Evolutionary conservation across 2,888 invertebrate genomes (phyloP).

Genomic region (Dyspetes luteomarginatus): DNA sequence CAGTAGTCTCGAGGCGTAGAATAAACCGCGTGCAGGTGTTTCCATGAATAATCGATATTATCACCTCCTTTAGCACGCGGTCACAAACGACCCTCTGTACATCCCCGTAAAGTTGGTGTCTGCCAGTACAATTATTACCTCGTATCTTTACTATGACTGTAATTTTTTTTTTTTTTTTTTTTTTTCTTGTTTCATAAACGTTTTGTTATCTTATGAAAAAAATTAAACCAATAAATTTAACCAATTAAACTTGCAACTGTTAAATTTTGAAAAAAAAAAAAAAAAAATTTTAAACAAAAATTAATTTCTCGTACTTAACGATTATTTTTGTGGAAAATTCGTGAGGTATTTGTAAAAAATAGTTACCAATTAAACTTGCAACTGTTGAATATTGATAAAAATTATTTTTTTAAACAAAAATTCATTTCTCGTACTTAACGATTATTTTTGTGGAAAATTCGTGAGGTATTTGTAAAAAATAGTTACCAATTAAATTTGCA

Average conservation of each 20-base stretch:
- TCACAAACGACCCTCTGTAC: constrained; percentile 49
- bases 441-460: background rate
- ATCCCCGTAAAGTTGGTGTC: constrained; percentile 43
- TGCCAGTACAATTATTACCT: constrained; percentile 8
- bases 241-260: no score
- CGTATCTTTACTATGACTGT: background rate
- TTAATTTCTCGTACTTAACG: no score
- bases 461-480: no score
- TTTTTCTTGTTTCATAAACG: no score
- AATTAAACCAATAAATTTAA: no score
- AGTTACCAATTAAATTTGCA: no score
- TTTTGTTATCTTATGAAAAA: no score
- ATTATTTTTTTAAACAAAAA: background rate
- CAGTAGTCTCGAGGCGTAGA: constrained; percentile 46
- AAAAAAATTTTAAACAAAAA: background rate
- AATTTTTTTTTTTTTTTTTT: background rate
- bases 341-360: background rate
- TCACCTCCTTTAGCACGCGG: constrained; percentile 68
- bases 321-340: background rate
- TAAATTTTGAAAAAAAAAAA: background rate
- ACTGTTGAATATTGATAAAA: background rate
- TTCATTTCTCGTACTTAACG: no score
- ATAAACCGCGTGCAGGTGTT: constrained; percentile 69
- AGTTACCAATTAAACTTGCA: no score
- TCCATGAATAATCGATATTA: constrained; percentile 74